Base-by-base conservation (phyloP, 2,113 vertebrate genomes). In the Amia ocellicauda region DNA sequence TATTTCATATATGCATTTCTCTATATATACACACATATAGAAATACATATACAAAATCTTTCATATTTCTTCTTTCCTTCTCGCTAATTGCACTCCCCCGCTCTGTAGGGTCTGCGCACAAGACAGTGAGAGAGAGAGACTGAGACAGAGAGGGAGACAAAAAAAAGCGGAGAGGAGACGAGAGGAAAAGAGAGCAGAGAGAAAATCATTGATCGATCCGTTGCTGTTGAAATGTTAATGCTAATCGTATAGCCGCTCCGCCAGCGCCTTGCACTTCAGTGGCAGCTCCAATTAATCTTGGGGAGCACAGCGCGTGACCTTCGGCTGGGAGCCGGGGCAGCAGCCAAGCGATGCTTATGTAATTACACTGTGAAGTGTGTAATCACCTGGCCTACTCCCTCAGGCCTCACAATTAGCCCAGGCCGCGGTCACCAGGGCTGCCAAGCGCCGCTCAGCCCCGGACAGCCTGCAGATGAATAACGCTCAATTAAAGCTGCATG, bases 281-380 rank as follows among this genome's bases (percentile, higher is more conserved):
- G 92, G 92, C 93, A 96, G 94, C 92, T 91, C 93, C 95, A 96
- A 98, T 98, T 98, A 93, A 98, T 99, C 95, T 98, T 91, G 86
- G 91, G 90, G 89, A 90, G 82, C 89, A 88, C 85, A 83, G 93
- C 90, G 78, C 87, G 71, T 93, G 94, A 95, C 95, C 95, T 92
- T 88, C 77, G 89, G 74, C 91, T 86, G 70, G 49, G 83, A 84
- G 92, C 91, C 81, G 84, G 91, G 91, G 86, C 89, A 82, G 88
- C 90, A 80, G 90, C 91, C 91, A 88, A 92, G 91, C 89, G 87
- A 86, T 91, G 90, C 93, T 95, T 88, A 96, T 91, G 94, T 96
- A 97, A 98, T 98, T 96, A 97, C 93, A 91, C 85, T 91, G 84
- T 91, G 85, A 91, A 91, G 92, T 92, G 91, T 92, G 91, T 94